A percentile compares a stretch with the other conserved stretches of the same genome.
Conservation (phyloP, 2,797 vertebrate genomes). For the Nasua narica region DNA sequence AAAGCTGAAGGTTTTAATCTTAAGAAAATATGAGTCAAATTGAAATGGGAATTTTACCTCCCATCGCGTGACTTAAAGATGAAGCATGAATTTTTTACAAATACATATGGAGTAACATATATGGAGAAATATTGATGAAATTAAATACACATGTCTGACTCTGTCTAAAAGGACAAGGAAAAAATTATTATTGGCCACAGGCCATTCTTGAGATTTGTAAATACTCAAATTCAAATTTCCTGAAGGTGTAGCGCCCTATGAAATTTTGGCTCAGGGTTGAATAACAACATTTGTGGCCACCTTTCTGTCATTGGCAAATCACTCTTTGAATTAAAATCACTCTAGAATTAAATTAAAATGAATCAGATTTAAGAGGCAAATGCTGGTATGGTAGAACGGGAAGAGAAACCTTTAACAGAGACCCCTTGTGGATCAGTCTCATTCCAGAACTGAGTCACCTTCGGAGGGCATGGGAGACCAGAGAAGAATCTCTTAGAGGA, state of each 20-base stretch:
- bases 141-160: background rate
- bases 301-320: background rate
- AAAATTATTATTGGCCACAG: background rate
- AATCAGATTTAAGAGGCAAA: background rate
- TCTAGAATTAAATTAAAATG: background rate
- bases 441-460: background rate
- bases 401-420: background rate
- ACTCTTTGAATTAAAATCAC: no score
- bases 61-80: background rate
- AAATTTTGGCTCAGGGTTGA: background rate
- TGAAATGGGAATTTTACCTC: background rate
- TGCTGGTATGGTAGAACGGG: background rate
- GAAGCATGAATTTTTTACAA: background rate
- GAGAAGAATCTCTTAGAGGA: background rate
- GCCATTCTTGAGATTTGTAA: background rate
- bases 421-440: background rate
- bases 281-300: background rate
- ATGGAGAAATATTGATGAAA: background rate
- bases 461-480: background rate
- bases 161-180: background rate
- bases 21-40: background rate
- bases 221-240: background rate
- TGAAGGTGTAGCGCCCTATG: background rate
- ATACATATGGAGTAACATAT: background rate
- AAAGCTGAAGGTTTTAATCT: background rate